Base-by-base conservation (phyloP, 1,140 invertebrate genomes). In the Drosophila prosaltans region DNA sequence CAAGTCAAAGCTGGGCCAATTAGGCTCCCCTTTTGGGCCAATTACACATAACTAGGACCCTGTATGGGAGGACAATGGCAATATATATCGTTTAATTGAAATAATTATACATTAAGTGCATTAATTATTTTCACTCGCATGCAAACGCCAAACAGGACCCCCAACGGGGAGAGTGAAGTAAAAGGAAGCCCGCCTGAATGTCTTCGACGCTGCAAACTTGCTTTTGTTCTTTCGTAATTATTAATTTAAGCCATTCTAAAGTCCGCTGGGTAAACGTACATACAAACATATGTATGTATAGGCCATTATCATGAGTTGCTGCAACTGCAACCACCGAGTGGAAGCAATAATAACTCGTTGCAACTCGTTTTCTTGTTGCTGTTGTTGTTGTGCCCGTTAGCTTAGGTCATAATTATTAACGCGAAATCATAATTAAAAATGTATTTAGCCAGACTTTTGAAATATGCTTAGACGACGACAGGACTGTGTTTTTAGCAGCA, bases 101-200 rank as follows among this genome's bases (percentile, higher is more conserved):
- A 91, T 91, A 91, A 91, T 91, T 91, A 91, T 74, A 91, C 83
- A 91, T 91, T 91, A 91, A 91, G 67, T 91, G 88, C 83, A 91
- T 88, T 91, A 91, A 91, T 91, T 91, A 91, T 91, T 84, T 89
- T 84, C 78, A 69, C 68, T 78, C 74, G 80, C 82, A 71, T 84
- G 71, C 70, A 79, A 74, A 74, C 8, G 45, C 16, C 21, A 72
- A 32, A 57, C 9, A 43, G 21, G 8, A 30, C 41, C 16, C 16
- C 16, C 16, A 16, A 16, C 16, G 16, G 16, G 16, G 41, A 69
- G 30, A 69, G 16, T 36, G 67, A 65, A 55, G 62, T 54, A 74
- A 65, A 65, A 59, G 39, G 28, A 65, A 59, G 39, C 11, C 11
- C 21, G 51, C 43, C 70, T 45, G 72, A 51, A 26, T 67, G 78